phyloP scores from a whole-genome alignment of 2,113 vertebrate species.

The Myocastor coypus region DNA sequence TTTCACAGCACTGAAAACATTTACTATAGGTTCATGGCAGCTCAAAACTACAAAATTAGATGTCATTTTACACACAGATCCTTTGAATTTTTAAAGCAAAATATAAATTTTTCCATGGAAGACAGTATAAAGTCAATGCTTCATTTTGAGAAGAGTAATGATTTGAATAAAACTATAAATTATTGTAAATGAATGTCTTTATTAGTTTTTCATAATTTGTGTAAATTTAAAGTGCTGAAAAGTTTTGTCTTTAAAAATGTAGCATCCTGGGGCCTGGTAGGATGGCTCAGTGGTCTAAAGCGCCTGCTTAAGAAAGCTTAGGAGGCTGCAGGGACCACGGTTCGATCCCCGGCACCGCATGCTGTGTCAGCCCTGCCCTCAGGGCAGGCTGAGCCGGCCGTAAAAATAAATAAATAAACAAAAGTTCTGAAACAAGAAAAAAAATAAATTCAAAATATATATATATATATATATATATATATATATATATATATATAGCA shows the following conservation, averaged over 20 bases:
- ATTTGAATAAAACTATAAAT: slow-evolving; percentile 31
- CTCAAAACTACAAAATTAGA: neutral
- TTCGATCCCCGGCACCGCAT: no score
- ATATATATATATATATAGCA: no score
- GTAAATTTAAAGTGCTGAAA: neutral
- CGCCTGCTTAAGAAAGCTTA: no score
- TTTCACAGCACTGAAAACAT: slow-evolving; percentile 33
- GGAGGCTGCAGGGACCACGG: no score
- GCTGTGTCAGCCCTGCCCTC: no score
- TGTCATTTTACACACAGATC: neutral
- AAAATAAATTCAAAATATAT: no score
- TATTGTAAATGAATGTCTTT: slow-evolving; percentile 26
- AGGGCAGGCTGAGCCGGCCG: no score
- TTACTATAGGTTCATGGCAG: neutral
- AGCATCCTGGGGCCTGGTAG: no score
- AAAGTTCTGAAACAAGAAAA: no score
- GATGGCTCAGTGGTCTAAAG: no score
- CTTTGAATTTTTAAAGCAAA: slow-evolving; percentile 4
- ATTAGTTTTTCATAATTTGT: neutral
- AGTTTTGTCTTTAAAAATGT: neutral
- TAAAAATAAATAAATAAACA: no score
- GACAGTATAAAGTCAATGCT: neutral
- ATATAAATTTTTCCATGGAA: neutral
- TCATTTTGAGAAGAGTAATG: neutral
- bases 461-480: no score